Percentiles rank a stretch among this genome's conserved stretches.
Evolutionary conservation across 1,140 invertebrate species (phyloP).

Genomic region (Trypoxylus dichotomus): DNA sequence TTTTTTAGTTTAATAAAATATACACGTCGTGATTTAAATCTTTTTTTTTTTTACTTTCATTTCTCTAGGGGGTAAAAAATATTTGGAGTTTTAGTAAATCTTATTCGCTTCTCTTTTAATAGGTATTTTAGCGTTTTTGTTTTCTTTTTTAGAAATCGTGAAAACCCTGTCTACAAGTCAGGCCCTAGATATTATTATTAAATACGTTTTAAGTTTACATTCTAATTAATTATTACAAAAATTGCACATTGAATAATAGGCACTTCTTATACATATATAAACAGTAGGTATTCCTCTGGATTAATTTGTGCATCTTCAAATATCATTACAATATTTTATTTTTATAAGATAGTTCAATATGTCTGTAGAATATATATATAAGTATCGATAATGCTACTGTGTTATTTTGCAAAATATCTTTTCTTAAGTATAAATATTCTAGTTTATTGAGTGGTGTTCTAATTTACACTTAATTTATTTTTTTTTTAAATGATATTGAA

Average conservation of each 20-base stretch:
- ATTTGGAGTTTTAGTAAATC: slow-evolving; percentile 28
- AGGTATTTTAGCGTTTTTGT: too few relatives aligned
- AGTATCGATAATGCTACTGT: too few relatives aligned
- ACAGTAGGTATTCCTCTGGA: slow-evolving; percentile 38
- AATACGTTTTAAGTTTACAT: neutral
- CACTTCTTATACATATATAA: slow-evolving; percentile 43
- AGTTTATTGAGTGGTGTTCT: neutral
- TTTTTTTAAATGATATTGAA: too few relatives aligned
- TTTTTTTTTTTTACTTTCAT: neutral
- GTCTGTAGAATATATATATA: too few relatives aligned
- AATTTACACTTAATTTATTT: too few relatives aligned
- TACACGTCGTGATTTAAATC: too few relatives aligned
- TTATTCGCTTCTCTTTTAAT: slow-evolving; percentile 35
- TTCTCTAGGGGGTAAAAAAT: neutral
- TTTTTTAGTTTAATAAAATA: neutral
- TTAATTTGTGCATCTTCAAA: neutral
- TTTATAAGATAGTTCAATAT: neutral
- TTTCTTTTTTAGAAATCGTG: slow-evolving; percentile 6
- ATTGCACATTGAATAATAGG: slow-evolving; percentile 50
- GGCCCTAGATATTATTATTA: slow-evolving; percentile 43
- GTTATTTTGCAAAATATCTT: neutral
- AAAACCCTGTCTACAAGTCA: slow-evolving; percentile 51
- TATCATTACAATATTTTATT: neutral
- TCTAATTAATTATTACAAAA: slow-evolving; percentile 28
- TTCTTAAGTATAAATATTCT: neutral